Evolutionary conservation across 1,140 invertebrate species (phyloP), one percentile per base, ranked within the genome.

Genomic region (Chironomus tepperi): DNA sequence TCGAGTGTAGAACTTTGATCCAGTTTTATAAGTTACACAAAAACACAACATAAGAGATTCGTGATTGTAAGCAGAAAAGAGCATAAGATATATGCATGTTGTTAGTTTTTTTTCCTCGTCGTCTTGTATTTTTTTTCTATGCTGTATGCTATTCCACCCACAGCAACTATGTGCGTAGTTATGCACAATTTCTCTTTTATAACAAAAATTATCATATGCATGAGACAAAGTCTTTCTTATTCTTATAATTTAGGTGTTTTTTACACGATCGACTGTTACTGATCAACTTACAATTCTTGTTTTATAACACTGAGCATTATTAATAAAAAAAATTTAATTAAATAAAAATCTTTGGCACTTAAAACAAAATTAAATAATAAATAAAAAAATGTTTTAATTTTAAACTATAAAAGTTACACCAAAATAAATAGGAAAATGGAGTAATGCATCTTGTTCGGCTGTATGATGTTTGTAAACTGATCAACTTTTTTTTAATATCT

Each of bases 61-160:
- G 47, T 57, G 47, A 57, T 12, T 15, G 12, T 12, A 12, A 57
- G 47, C 47, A 57, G 47, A 57, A 57, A 15, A 57, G 47, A 57
- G n/a, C 12, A 47, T 9, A 57, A 57, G 47, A n/a, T n/a, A 57
- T 57, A n/a, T 57, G 47, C n/a, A 57, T 57, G 47, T 57, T 57
- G 47, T 57, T 15, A n/a, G n/a, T 57, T 57, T 57, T 57, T 57
- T 57, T 57, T n/a, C 12, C 24, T 34, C 12, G 47, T n/a, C n/a
- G 47, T 57, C 47, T 57, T 57, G 15, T 57, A 5, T 15, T 57
- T 12, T n/a, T n/a, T 57, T 12, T n/a, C 47, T 57, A 57, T 57
- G 47, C n/a, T 57, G n/a, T 57, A 57, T 57, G n/a, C 47, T 57
- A 57, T 57, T 57, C 47, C 47, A 57, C 47, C 47, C 47, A 57